phyloP scores from a whole-genome alignment of 2,797 vertebrate genomes.

The Artibeus lituratus region DNA sequence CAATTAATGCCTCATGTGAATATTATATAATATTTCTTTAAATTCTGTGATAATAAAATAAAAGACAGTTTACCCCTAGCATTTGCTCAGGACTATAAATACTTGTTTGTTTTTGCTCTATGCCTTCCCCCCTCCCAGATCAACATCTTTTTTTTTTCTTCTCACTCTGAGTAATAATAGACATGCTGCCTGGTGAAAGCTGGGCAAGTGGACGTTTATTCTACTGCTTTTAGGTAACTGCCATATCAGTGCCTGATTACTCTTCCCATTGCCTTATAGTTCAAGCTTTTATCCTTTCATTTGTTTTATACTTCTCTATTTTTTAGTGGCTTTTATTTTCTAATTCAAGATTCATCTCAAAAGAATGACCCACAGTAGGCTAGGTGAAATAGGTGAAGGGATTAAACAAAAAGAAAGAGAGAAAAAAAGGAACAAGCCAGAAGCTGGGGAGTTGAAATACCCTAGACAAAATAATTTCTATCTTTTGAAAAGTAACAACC shows the following conservation, averaged over 20 bases:
- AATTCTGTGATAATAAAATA: background rate
- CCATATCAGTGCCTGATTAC: background rate
- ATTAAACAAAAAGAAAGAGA: background rate
- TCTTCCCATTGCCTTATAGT: background rate
- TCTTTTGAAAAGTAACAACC: background rate
- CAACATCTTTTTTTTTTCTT: background rate
- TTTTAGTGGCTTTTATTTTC: background rate
- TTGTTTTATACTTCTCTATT: background rate
- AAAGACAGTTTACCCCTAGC: background rate
- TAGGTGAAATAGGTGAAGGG: background rate
- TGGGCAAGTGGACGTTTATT: background rate
- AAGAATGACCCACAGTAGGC: background rate
- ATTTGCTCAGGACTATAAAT: background rate
- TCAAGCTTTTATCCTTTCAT: background rate
- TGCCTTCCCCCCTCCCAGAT: background rate
- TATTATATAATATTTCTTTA: background rate
- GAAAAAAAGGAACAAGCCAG: background rate
- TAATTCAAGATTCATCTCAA: background rate
- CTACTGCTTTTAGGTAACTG: background rate
- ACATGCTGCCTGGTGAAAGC: background rate
- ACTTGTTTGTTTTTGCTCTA: background rate
- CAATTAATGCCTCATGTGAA: background rate
- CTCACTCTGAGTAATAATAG: background rate
- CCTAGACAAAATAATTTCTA: background rate
- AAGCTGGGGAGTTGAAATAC: background rate